A percentile compares a stretch with the other conserved stretches of the same genome.
Evolutionary conservation across 23 tunicate genomes (phyloP).

Genomic region (Phallusia fumigata): DNA sequence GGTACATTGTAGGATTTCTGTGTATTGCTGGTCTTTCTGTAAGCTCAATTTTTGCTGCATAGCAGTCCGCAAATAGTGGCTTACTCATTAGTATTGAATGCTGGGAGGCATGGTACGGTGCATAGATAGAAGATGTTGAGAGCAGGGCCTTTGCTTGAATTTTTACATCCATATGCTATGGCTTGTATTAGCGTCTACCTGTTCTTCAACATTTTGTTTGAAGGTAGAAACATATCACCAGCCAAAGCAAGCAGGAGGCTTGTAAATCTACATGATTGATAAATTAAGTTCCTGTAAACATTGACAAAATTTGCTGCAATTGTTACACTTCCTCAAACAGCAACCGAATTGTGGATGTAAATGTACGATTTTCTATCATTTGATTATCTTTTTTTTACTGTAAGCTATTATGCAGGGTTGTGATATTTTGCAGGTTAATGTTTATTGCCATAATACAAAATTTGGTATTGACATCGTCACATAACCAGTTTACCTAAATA

Average conservation of each 20-base stretch:
- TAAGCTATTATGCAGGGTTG: too few relatives aligned
- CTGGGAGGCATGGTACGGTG: not conserved
- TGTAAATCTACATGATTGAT: conserved; percentile 3
- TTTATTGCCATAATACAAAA: too few relatives aligned
- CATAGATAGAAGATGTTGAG: not conserved
- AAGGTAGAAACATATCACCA: not conserved
- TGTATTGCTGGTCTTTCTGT: not conserved
- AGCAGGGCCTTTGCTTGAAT: not conserved
- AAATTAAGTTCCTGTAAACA: not conserved
- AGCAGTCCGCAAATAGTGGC: not conserved
- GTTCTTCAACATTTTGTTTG: not conserved
- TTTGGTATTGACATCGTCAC: too few relatives aligned
- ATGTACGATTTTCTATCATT: too few relatives aligned
- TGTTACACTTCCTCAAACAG: too few relatives aligned
- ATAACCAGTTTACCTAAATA: too few relatives aligned
- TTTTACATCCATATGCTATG: conserved; percentile 6
- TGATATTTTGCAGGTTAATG: too few relatives aligned
- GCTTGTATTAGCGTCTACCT: not conserved
- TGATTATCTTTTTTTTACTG: too few relatives aligned
- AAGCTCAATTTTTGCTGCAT: conserved; percentile 2
- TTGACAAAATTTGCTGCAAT: too few relatives aligned
- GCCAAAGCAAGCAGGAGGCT: not conserved
- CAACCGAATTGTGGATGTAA: too few relatives aligned
- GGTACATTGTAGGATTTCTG: not conserved
- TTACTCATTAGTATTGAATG: not conserved